Conservation (phyloP, 2,888 invertebrate species). For the Blera fallax region DNA sequence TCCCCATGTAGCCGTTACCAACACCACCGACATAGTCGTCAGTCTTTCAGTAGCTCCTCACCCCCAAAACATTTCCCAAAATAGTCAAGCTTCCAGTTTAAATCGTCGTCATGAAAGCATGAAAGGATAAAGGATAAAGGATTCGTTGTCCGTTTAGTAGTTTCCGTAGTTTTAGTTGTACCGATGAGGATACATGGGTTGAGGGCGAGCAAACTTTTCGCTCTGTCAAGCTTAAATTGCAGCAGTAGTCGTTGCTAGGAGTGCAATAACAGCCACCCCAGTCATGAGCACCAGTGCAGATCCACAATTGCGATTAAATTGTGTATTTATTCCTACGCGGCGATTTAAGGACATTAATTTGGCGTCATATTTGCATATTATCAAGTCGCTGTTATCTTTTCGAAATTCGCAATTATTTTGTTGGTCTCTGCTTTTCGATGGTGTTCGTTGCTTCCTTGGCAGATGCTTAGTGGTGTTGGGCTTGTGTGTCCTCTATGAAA, state of each 20-base stretch:
- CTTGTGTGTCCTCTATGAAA: background rate
- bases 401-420: slow-evolving; percentile 65
- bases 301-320: slow-evolving; percentile 68
- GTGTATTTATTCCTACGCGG: slow-evolving; percentile 69
- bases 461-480: background rate
- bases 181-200: background rate
- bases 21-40: background rate
- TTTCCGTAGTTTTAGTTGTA: background rate
- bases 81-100: slow-evolving; percentile 6
- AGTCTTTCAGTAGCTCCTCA: background rate
- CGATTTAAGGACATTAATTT: slow-evolving; percentile 70
- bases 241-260: background rate
- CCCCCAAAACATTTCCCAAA: slow-evolving; percentile 18
- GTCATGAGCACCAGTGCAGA: slow-evolving; percentile 8
- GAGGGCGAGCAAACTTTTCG: slow-evolving; percentile 9
- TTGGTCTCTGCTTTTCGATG: slow-evolving; percentile 5
- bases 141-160: background rate
- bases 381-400: slow-evolving; percentile 67
- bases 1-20: background rate
- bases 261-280: background rate
- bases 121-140: slow-evolving; percentile 44
- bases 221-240: slow-evolving; percentile 6
- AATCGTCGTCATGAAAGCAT: slow-evolving; percentile 38
- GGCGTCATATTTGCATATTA: slow-evolving; percentile 72
- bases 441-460: slow-evolving; percentile 7